Percentiles rank a stretch among this genome's conserved stretches.
These are phyloP conservation scores for Zaprionus africanus DNA, from an alignment of 1,140 invertebrate genomes.

Conservation along the genomic window DNA sequence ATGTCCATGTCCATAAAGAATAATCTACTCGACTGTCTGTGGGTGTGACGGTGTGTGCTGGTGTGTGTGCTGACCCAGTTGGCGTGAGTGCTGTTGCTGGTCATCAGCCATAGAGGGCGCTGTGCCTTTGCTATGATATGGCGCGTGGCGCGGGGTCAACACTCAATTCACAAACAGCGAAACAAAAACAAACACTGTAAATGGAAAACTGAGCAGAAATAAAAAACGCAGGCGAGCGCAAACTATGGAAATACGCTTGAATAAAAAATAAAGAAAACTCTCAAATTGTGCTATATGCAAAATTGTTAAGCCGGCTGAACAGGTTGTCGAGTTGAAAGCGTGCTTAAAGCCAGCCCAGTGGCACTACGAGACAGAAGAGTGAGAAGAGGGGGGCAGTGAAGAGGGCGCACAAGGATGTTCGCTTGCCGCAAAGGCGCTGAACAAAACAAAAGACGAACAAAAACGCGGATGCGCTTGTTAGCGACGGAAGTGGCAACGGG, in stretches of 20 bases:
- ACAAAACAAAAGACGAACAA: constrained; percentile 19
- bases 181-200: constrained; percentile 43
- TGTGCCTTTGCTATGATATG: constrained; percentile 5
- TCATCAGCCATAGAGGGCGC: constrained; percentile 29
- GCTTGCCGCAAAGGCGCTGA: neutral
- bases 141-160: constrained; percentile 56
- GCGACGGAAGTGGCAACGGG: constrained; percentile 62
- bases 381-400: neutral
- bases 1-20: constrained; percentile 29
- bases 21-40: constrained; percentile 9
- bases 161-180: constrained; percentile 67
- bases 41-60: neutral
- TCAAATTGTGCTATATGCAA: constrained; percentile 13
- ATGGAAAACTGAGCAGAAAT: constrained; percentile 16
- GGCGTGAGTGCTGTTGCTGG: constrained; percentile 33
- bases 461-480: constrained; percentile 76
- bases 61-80: constrained; percentile 53
- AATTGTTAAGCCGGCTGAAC: constrained; percentile 56
- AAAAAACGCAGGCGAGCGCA: neutral
- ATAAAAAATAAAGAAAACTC: constrained; percentile 13
- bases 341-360: constrained; percentile 33
- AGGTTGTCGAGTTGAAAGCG: constrained; percentile 49
- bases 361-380: neutral
- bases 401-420: constrained; percentile 6
- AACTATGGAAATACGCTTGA: constrained; percentile 6